Evolutionary conservation across 2,888 invertebrate genomes (phyloP), one percentile per base, ranked within the genome.

Genomic region (Agrochola lota): DNA sequence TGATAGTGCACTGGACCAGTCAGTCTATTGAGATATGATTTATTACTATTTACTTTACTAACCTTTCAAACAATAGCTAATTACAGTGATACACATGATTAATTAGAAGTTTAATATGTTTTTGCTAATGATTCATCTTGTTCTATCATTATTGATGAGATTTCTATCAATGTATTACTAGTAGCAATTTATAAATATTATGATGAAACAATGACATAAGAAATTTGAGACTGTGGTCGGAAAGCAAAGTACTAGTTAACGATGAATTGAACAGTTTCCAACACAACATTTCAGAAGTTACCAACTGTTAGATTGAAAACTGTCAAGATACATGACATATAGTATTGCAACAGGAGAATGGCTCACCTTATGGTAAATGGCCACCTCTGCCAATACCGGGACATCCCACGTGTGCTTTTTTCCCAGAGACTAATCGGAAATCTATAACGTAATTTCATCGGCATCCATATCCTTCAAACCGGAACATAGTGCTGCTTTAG

Each of bases 11-110:
- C 49, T 30, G 71, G 2, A 64, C 63, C 11, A 63, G 15, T 11
- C 43, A 68, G 49, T 66, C 62, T 59, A 70, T 62, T 72, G 23
- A 73, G 30, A 15, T 17, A 76, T 85, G 87, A 85, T 85, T 80
- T 57, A 85, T 84, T 43, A 60, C 46, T 60, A 20, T 71, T 86
- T 76, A 75, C 49, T 60, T 60, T 72, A 15, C 43, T 46, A 73
- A 80, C 67, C 77, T 84, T 70, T 73, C 52, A 52, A 76, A 87
- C 81, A 87, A 87, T 80, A 8, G 62, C 66, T 85, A 84, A 85
- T 84, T 72, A 84, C 12, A 60, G 5, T 20, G 23, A 71, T 66
- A 74, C 26, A 59, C 6, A 62, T 74, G 71, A 75, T 57, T 68
- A 73, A 77, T 82, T 70, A 72, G 46, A 62, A n/a, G 43, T 55